Evolutionary conservation across 2,888 invertebrate genomes (phyloP), one percentile per base, ranked within the genome.

Genomic region (Hedya salicella): DNA sequence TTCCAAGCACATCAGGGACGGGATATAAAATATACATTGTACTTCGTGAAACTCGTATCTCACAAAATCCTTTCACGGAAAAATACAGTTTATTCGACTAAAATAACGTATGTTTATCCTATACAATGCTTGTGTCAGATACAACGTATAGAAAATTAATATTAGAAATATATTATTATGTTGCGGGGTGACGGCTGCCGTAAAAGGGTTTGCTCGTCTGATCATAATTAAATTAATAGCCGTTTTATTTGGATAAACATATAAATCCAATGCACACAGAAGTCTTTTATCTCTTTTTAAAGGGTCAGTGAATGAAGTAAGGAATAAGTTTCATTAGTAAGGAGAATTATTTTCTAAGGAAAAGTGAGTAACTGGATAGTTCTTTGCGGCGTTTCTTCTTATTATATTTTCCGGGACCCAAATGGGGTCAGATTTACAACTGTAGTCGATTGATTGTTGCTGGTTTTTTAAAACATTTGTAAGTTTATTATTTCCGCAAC

Each of bases 161-260:
- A 36, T 36, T 36, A 36, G 11, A 11, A 36, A 36, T 36, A 36
- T 36, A 64, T 61, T 40, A 50, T 62, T 46, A 48, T 46, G 25
- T 56, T 39, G 14, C 16, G 17, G 46, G 32, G n/a, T 25, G 46
- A 36, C 36, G 44, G 36, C 13, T 17, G 42, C 30, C 57, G 50
- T 64, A 59, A 64, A 64, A 57, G 57, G 44, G 64, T 44, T 59
- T 59, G 57, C 57, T 59, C 57, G 36, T 59, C 57, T 52, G 64
- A 52, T 52, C 64, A 59, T 64, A 64, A 64, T 64, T 44, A 64
- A 52, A 64, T 59, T 64, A 59, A 64, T 52, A n/a, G 50, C 57
- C 44, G 36, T 57, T 57, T 57, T 57, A 57, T 57, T 57, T 57
- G 46, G 57, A 57, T 57, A 57, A 57, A 57, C 57, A 57, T 46